phyloP scores from a whole-genome alignment of 2,113 vertebrate genomes.

The Leptobrachium ailaonicum region DNA sequence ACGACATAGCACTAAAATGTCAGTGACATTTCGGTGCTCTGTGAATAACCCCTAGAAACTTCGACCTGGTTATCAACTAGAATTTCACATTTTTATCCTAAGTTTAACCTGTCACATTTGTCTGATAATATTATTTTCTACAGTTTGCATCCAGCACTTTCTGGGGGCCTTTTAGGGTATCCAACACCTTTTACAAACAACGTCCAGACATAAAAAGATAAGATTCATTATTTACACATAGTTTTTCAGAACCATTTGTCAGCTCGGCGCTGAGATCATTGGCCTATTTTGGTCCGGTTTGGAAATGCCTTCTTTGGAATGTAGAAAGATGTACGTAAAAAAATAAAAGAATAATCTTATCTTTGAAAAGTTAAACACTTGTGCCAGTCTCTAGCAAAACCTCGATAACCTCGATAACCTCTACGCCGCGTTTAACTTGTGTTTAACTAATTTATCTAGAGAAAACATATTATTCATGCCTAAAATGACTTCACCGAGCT shows the following conservation, averaged over 20 bases:
- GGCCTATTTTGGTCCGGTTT: background rate
- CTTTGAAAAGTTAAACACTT: slow-evolving; percentile 14
- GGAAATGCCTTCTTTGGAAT: slow-evolving; percentile 8
- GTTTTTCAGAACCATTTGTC: background rate
- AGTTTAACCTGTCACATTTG: no score
- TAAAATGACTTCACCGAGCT: slow-evolving; percentile 18
- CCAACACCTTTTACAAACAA: no score
- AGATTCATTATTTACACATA: no score
- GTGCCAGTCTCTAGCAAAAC: slow-evolving; percentile 26
- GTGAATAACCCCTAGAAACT: no score
- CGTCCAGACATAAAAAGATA: no score
- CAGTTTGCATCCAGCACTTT: no score
- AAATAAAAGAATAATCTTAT: slow-evolving; percentile 23
- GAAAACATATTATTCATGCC: slow-evolving; percentile 19
- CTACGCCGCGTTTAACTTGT: slow-evolving; percentile 2
- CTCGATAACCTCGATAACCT: slow-evolving; percentile 16
- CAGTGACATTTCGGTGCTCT: no score
- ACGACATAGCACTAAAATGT: no score
- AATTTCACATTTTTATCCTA: no score
- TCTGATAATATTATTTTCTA: no score
- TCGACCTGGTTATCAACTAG: no score
- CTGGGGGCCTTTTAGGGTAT: no score
- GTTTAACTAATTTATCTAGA: slow-evolving; percentile 34
- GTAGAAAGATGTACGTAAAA: slow-evolving; percentile 16
- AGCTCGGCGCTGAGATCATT: background rate